phyloP scores from a whole-genome alignment of 2,113 vertebrate genomes.

The Ptyas mucosa region DNA sequence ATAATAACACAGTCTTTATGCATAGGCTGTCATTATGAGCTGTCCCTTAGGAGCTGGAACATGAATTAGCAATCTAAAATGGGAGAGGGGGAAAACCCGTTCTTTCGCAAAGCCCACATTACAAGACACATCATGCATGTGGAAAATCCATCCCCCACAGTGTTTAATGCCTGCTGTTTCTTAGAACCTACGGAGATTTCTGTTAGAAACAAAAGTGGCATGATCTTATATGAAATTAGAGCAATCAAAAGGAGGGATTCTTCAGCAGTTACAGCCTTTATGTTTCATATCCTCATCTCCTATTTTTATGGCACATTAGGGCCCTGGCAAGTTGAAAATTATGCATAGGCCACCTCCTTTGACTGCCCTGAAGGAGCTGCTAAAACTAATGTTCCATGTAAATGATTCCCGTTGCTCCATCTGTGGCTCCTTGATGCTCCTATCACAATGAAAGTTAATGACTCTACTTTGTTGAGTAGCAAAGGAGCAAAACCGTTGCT shows the following conservation, averaged over 20 bases:
- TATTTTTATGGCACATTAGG: neutral
- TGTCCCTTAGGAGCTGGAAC: neutral
- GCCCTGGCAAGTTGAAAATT: constrained; percentile 35
- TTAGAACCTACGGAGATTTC: constrained; percentile 23
- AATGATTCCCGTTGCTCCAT: constrained; percentile 7
- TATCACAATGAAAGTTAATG: neutral
- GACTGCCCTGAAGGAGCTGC: neutral
- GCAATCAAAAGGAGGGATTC: constrained; percentile 13
- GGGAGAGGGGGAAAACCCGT: neutral
- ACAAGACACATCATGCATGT: neutral
- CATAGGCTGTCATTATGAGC: neutral
- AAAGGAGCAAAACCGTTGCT: neutral
- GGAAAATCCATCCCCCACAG: constrained; percentile 26
- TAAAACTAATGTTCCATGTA: constrained; percentile 23
- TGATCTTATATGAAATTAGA: constrained; percentile 9
- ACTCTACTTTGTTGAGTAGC: constrained; percentile 11
- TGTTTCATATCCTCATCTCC: constrained; percentile 43
- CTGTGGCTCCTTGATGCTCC: constrained; percentile 17
- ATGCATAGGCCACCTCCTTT: constrained; percentile 6
- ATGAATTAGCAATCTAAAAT: neutral
- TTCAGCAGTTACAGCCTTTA: neutral
- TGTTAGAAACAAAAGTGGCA: neutral
- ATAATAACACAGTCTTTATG: neutral
- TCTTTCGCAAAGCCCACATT: neutral
- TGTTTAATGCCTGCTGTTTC: constrained; percentile 1